Evolutionary conservation across 2,888 invertebrate species (phyloP).

Genomic region (Beris chalybata): DNA sequence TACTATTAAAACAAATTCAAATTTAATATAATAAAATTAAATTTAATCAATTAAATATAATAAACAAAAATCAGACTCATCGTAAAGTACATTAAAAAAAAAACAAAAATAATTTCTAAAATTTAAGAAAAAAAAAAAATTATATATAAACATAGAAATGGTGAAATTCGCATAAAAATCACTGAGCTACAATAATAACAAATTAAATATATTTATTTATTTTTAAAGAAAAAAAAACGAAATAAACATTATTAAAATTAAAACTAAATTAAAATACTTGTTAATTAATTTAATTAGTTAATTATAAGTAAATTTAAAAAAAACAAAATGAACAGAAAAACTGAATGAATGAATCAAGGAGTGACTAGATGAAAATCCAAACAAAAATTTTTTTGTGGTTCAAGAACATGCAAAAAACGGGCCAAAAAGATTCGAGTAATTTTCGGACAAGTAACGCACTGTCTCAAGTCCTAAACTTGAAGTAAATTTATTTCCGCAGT

Average conservation of each 20-base stretch:
- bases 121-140: not conserved
- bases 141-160: too few species aligned
- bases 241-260: not conserved
- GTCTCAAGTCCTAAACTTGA: too few species aligned
- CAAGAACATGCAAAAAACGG: too few species aligned
- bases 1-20: conserved; percentile 10
- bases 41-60: conserved; percentile 16
- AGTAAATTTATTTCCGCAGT: too few species aligned
- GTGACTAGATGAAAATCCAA: not conserved
- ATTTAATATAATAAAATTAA: not conserved
- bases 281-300: not conserved
- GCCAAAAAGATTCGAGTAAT: too few species aligned
- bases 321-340: not conserved
- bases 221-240: conserved; percentile 11
- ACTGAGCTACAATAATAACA: too few species aligned
- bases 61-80: conserved; percentile 8
- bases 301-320: conserved; percentile 2
- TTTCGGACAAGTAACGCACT: too few species aligned
- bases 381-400: not conserved
- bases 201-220: not conserved
- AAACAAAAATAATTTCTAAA: conserved; percentile 7
- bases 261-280: too few species aligned
- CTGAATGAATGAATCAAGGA: conserved; percentile 1
- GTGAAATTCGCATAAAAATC: too few species aligned
- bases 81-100: not conserved